Base-by-base conservation (phyloP, 1,140 invertebrate genomes). In the Stenopsyche tienmushanensis region DNA sequence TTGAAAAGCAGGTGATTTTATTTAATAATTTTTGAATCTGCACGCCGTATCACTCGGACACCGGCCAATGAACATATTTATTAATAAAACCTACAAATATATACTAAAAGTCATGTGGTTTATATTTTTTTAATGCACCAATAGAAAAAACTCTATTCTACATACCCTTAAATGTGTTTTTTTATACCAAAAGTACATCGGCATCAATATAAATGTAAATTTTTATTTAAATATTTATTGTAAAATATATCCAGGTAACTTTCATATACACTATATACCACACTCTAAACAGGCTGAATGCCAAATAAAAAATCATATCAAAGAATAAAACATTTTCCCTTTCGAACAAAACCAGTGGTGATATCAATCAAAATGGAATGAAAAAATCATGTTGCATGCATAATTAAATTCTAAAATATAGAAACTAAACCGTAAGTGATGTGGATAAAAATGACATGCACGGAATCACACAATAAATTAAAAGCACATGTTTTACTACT, bases 401-500 rank as follows among this genome's bases (percentile, higher is more conserved):
- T 5, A 34, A 34, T 34, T 34, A 34, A 34, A n/a, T n/a, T n/a
- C n/a, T n/a, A 34, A 34, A 34, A 7, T 13, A 34, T 34, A 47
- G 17, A 20, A 9, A 47, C 44, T 8, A 5, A 8, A 47, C 5
- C 5, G 17, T 20, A 8, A 47, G 18, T 13, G n/a, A 47, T 15
- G 17, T 15, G 44, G 17, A 15, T 8, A 47, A 15, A 20, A 9
- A 20, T 7, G 10, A 47, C 18, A 47, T 15, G 17, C 17, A 15
- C 44, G 17, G 5, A 47, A 47, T 47, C 7, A 47, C 17, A 47
- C 5, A 47, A 47, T 15, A 47, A 47, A 47, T 47, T 15, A 47
- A 47, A 47, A 47, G 44, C 44, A 47, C 44, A 47, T 47, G 17
- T 47, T 47, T 47, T 47, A 47, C 44, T 47, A 13, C 44, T 15